phyloP scores from a whole-genome alignment of 1,140 invertebrate genomes.

The Hormaphis cornu region DNA sequence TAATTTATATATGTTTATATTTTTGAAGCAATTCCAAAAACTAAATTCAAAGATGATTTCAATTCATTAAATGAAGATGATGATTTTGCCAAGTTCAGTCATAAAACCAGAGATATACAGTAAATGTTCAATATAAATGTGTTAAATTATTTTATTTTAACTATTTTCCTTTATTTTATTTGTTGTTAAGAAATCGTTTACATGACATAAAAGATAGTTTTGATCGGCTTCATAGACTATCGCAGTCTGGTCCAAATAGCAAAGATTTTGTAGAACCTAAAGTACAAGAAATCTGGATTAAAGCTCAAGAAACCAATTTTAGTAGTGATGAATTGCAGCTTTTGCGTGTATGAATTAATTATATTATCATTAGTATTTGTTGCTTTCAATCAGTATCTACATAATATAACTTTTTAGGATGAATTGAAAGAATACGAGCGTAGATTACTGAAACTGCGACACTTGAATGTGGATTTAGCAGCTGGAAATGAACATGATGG shows the following conservation, averaged over 20 bases:
- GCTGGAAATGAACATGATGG: constrained; percentile 49
- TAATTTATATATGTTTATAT: background rate
- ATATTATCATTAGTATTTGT: background rate
- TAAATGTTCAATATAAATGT: background rate
- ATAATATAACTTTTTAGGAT: constrained; percentile 45
- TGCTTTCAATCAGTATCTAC: background rate
- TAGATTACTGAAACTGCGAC: constrained; percentile 69
- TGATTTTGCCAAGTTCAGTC: background rate
- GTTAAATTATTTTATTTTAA: background rate
- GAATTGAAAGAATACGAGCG: constrained; percentile 83
- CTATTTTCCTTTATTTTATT: constrained; percentile 7
- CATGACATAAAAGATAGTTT: constrained; percentile 67
- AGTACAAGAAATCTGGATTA: constrained; percentile 76
- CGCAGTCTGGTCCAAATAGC: constrained; percentile 62
- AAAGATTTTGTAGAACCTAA: constrained; percentile 81
- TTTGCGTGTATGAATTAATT: constrained; percentile 54
- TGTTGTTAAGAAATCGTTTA: constrained; percentile 57
- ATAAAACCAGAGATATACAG: background rate
- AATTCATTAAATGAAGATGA: constrained; percentile 6
- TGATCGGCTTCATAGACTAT: constrained; percentile 62
- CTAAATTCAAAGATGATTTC: constrained; percentile 19
- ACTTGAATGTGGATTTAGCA: constrained; percentile 66
- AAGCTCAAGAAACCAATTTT: constrained; percentile 71
- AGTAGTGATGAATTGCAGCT: constrained; percentile 69
- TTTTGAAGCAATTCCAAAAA: background rate